These are phyloP conservation scores for Coracopsis vasa DNA, from an alignment of 2,113 vertebrate genomes.

Conservation along the genomic window DNA sequence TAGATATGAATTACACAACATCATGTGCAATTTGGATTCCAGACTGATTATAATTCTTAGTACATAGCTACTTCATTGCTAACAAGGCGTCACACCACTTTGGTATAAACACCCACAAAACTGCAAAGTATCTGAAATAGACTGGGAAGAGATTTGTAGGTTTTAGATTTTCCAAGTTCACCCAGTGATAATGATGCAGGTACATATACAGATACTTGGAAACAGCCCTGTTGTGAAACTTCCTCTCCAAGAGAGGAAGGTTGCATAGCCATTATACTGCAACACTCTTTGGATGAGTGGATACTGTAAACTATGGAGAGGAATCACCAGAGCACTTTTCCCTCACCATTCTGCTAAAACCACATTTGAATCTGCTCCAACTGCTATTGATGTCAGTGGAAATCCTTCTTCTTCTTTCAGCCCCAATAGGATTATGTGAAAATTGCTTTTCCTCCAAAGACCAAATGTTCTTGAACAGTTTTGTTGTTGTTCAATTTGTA, in stretches of 20 bases:
- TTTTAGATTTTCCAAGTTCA: background rate
- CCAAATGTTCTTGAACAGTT: background rate
- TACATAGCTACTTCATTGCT: background rate
- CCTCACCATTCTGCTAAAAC: background rate
- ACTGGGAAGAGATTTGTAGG: background rate
- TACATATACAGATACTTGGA: background rate
- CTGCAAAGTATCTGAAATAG: background rate
- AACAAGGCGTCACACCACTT: background rate
- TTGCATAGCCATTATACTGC: background rate
- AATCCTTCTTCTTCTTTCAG: background rate
- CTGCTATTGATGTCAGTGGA: background rate
- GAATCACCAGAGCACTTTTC: background rate
- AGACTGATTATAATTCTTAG: background rate
- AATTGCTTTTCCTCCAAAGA: background rate
- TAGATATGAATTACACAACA: background rate
- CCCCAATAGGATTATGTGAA: background rate
- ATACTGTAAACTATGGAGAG: background rate
- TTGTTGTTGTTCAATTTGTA: conserved; percentile 11
- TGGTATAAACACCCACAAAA: conserved; percentile 2
- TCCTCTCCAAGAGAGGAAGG: background rate
- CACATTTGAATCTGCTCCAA: background rate
- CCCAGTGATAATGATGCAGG: background rate
- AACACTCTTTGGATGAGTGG: background rate
- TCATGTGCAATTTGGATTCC: background rate
- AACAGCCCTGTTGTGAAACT: background rate